Base-by-base conservation (phyloP, 2,888 invertebrate genomes). In the Coremacera marginata region DNA sequence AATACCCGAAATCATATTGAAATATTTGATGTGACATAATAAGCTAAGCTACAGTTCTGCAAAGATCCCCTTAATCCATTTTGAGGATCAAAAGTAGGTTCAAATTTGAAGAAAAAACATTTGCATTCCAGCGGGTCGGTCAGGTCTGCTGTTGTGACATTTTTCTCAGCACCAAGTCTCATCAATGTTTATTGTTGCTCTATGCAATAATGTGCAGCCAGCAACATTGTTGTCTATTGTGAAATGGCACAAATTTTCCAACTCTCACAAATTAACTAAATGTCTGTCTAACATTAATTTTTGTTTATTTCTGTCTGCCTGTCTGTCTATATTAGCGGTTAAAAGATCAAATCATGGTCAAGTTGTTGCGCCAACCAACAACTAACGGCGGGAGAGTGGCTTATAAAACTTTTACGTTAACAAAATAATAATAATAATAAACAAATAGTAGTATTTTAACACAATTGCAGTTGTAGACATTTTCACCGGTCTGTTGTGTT, bases 341-440 rank as follows among this genome's bases (percentile, higher is more conserved):
- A 9, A 70, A 62, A 76, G 76, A 76, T 76, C 76, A 76, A 62
- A 34, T 62, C 75, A 76, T 70, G 76, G 76, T 76, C 70, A 76
- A 76, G 70, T 70, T 60, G 70, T 62, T 27, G 25, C 19, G 25
- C 22, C 37, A 34, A 16, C 25, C 25, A 68, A 49, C 73, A 63
- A 73, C 51, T 51, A 70, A 51, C 31, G 70, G 14, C 49, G 2
- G n/a, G 3, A 51, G 52, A 49, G 19, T n/a, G 19, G 4, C 49
- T 3, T 19, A n/a, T 65, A 8, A n/a, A 14, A 19, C 70, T 14
- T 25, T 27, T 60, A 27, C 25, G 25, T 25, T 25, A 27, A 4
- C 5, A 27, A 25, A 25, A 25, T 4, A 55, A 22, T 2, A 19
- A 9, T 3, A 25, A 55, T 1, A 25, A 2, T 8, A 27, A 60